A percentile compares a stretch with the other conserved stretches of the same genome.
phyloP scores from a whole-genome alignment of 2,113 vertebrate species.

The Laticauda laticaudata region DNA sequence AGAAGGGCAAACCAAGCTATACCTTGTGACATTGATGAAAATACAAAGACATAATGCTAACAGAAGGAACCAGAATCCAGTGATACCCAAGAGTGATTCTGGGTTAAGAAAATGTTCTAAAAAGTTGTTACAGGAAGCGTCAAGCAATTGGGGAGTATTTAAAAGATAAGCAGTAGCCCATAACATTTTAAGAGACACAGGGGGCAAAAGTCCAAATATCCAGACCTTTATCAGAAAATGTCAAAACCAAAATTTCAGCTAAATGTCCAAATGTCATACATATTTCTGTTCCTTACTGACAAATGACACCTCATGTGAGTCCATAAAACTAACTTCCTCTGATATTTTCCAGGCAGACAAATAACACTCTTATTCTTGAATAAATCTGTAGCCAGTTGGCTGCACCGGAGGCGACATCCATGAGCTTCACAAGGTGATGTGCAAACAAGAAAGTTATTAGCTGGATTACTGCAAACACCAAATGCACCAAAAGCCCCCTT shows the following conservation, averaged over 20 bases:
- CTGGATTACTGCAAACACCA: neutral
- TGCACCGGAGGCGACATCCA: neutral
- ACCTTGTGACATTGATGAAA: neutral
- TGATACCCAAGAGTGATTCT: neutral
- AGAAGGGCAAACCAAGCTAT: neutral
- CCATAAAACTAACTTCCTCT: neutral
- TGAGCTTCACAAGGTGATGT: neutral
- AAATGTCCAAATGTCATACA: neutral
- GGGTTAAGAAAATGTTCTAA: neutral
- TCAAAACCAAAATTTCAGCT: neutral
- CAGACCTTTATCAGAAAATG: slow-evolving; percentile 4
- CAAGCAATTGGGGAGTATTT: neutral
- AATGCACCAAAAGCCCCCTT: neutral
- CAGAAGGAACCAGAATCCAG: too few relatives aligned
- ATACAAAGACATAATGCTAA: neutral
- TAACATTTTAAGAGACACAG: neutral
- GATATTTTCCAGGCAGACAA: neutral
- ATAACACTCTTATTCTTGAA: neutral
- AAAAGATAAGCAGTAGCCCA: neutral
- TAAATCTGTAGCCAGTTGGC: neutral
- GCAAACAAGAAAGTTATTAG: neutral
- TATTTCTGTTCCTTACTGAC: neutral
- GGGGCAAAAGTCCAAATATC: neutral
- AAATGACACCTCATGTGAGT: neutral
- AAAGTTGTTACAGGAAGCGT: neutral